Evolutionary conservation across 1,140 invertebrate species (phyloP), one percentile per base, ranked within the genome.

Genomic region (Wiebesia pumilae): DNA sequence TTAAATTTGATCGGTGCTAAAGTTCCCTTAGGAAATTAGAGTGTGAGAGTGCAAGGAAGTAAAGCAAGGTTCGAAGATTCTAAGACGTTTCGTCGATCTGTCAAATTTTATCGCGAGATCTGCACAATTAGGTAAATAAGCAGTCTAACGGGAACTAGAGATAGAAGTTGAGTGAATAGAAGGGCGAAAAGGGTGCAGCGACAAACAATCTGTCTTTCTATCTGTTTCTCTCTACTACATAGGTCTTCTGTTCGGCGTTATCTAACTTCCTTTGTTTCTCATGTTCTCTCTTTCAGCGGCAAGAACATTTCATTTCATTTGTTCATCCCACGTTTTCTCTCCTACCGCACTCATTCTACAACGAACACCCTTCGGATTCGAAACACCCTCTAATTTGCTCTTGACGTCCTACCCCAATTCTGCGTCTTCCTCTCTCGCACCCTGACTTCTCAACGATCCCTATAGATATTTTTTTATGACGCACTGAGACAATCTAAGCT

Each of bases 281-380:
- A 35, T 40, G 47, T n/a, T 78, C 30, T 51, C n/a, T n/a, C 51
- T 47, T 87, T 87, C 85, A 90, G 86, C 88, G 90, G 90, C 90
- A 92, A 90, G 90, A 91, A 92, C 91, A 91, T 93, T 93, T 93
- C 92, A 91, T 93, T 93, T 92, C 90, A 92, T 92, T 93, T 93
- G 93, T 93, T 93, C 92, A 89, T 90, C 90, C 91, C 90, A 88
- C 90, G 88, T 88, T 88, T 89, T 89, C 89, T 87, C 86, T 87
- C 89, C 82, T 78, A 89, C 90, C 88, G 81, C 88, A 87, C 86
- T 87, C 88, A 83, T 88, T 87, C 87, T 87, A 88, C 90, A 88
- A 89, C 89, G 88, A 92, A 91, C 89, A 89, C 89, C 90, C 91
- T 90, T 89, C 83, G 89, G 87, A 91, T 91, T 90, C 90, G 88